phyloP scores from a whole-genome alignment of 2,797 vertebrate genomes.

The Gadopsis bispinosus region DNA sequence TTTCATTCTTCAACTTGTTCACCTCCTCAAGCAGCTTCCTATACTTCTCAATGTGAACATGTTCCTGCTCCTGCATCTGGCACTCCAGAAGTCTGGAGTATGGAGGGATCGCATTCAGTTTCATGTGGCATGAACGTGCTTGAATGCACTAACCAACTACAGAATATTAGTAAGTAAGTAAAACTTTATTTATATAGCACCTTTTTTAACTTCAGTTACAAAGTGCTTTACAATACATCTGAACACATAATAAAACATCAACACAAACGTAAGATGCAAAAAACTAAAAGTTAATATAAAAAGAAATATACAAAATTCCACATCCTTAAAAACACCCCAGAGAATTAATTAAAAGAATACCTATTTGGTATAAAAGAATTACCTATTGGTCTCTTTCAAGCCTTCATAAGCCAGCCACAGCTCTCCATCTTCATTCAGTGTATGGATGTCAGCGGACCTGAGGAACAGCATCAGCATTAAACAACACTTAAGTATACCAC shows the following conservation, averaged over 20 bases:
- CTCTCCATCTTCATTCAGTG: constrained; percentile 96
- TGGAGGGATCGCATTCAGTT: neutral
- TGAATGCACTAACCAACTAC: neutral
- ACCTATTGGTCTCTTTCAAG: constrained; percentile 97
- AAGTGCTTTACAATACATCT: too few species aligned
- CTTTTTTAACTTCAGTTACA: too few species aligned
- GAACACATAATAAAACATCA: too few species aligned
- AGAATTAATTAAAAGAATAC: too few species aligned
- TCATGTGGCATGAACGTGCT: neutral
- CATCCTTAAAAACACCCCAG: too few species aligned
- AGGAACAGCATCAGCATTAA: constrained; percentile 14
- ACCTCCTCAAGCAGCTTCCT: constrained; percentile 88
- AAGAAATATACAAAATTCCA: too few species aligned
- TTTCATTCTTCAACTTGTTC: constrained; percentile 89
- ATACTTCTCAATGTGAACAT: constrained; percentile 85
- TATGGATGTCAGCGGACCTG: constrained; percentile 87
- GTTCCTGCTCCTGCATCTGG: constrained; percentile 91
- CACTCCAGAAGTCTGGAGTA: constrained; percentile 88
- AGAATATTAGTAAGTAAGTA: neutral
- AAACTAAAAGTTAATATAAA: too few species aligned
- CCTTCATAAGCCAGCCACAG: constrained; percentile 96
- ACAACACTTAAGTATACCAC: neutral
- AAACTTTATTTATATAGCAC: too few species aligned
- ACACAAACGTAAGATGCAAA: too few species aligned
- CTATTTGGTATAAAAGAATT: too few species aligned